Base-by-base conservation (phyloP, 92 coral and sea anemone genomes). In the Palythoa heliodiscus region DNA sequence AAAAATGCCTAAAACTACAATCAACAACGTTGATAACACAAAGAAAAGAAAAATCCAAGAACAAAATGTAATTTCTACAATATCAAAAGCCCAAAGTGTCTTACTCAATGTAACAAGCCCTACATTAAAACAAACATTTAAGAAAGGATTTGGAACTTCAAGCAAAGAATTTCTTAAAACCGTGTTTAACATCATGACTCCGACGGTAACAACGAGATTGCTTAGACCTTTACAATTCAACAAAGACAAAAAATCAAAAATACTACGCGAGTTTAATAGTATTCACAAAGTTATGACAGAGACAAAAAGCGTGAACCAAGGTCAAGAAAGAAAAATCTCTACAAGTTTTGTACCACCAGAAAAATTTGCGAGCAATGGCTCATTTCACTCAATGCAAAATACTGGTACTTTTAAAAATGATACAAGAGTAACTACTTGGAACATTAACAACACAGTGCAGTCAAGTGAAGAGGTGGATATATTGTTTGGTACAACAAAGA, bases 141-240 rank as follows among this genome's bases (percentile, higher is more conserved):
- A 4, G 15, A 24, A 19, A 17, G n/a, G 2, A 29, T 24, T 20
- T 14, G 48, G 17, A n/a, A 66, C 61, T 43, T 64, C 84, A 2
- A 80, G 55, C 6, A 14, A n/a, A 35, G 84, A 80, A 2, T 80
- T 80, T 48, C 12, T 80, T 37, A 80, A 67, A 64, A 52, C 74
- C 14, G 84, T 68, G 7, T 70, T 80, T 15, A 80, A 48, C 23
- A 67, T 80, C 29, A 66, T 80, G 84, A 80, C 84, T 1, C 84
- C 84, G 37, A 80, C 84, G 4, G 14, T 43, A 66, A 48, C 73
- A 80, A 23, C 73, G n/a, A 24, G 2, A 43, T 7, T 17, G 8
- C 11, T 22, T 5, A 43, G 47, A 14, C 74, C 84, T 67, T 47
- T 48, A 43, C 73, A 80, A 74, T 43, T 66, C 17, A 47, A 11